A percentile compares a stretch with the other conserved stretches of the same genome.
phyloP scores from a whole-genome alignment of 2,113 vertebrate genomes.

The Neotragus moschatus region DNA sequence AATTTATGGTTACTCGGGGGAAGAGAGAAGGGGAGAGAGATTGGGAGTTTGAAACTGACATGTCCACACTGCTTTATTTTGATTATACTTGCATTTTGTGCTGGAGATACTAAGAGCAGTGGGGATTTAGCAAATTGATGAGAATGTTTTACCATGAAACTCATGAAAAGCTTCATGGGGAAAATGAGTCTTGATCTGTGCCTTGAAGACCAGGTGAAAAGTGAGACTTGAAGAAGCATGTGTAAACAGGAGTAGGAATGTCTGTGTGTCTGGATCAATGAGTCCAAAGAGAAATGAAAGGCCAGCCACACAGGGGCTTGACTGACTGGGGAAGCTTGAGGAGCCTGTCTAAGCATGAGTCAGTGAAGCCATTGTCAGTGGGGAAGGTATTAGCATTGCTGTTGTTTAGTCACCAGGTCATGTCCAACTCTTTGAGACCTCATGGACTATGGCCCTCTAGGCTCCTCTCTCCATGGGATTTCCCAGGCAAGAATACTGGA shows the following conservation, averaged over 20 bases:
- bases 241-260: background rate
- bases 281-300: background rate
- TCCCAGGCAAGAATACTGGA: background rate
- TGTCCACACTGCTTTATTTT: background rate
- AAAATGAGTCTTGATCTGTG: background rate
- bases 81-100: background rate
- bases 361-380: background rate
- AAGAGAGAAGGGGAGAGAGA: background rate
- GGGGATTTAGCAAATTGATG: background rate
- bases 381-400: too few relatives aligned
- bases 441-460: accelerated
- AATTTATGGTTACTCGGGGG: background rate
- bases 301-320: too few relatives aligned
- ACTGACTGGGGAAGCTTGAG: background rate
- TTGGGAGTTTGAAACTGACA: background rate
- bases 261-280: background rate
- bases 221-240: background rate
- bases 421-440: background rate
- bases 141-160: background rate
- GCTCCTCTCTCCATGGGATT: background rate
- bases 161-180: background rate
- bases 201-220: background rate
- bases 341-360: background rate
- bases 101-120: background rate
- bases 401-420: background rate